Conservation (phyloP, 2,888 invertebrate species). For the Drosophila cognata region DNA sequence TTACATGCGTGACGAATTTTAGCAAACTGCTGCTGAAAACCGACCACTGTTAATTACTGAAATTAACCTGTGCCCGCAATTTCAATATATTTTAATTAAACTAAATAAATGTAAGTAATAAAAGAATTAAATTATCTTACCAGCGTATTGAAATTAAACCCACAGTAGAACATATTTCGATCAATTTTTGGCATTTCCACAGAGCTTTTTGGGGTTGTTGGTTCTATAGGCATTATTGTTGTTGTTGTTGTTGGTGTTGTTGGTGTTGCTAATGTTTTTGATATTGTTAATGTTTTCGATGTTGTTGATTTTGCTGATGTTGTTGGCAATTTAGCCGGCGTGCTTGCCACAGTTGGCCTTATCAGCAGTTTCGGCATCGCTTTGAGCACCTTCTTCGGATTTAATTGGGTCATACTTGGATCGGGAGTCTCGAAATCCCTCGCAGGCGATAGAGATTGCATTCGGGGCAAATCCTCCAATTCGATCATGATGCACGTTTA, state of each 20-base stretch:
- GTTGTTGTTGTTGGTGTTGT: conserved; percentile 27
- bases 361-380: conserved; percentile 50
- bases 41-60: neutral
- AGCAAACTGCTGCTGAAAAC: too few relatives aligned
- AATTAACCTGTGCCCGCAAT: conserved; percentile 27
- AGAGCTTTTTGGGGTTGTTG: conserved; percentile 16
- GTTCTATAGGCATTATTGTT: conserved; percentile 1
- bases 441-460: conserved; percentile 83
- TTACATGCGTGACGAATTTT: neutral
- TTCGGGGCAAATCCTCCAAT: conserved; percentile 82
- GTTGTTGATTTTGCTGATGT: conserved; percentile 23
- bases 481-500: conserved; percentile 73
- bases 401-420: conserved; percentile 13
- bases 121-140: conserved; percentile 66
- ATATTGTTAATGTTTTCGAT: conserved; percentile 1
- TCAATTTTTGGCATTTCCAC: conserved; percentile 26
- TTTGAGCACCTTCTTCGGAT: conserved; percentile 39
- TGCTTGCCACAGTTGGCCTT: conserved; percentile 62
- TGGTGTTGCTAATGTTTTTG: conserved; percentile 11
- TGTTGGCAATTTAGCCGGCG: conserved; percentile 40
- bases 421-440: conserved; percentile 65
- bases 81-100: neutral
- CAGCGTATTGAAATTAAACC: conserved; percentile 75
- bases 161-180: conserved; percentile 33
- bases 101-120: neutral